A percentile compares a stretch with the other conserved stretches of the same genome.
These are phyloP conservation scores for Blomia tropicalis DNA, from an alignment of 2,888 invertebrate species.

Conservation along the genomic window DNA sequence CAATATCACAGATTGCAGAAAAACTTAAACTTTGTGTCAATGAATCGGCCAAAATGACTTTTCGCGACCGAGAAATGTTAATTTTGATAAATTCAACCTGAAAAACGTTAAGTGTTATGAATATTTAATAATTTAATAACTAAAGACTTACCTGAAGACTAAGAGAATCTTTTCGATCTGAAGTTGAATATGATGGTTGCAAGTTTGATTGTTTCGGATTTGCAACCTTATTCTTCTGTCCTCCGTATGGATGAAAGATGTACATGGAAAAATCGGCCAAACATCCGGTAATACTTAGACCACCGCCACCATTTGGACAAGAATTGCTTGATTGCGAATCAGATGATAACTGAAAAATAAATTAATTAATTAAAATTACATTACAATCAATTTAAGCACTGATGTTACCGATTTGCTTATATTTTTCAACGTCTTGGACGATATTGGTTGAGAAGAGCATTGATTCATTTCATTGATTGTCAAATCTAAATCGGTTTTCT, in stretches of 20 bases:
- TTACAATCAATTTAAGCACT: neutral
- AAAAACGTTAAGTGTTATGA: neutral
- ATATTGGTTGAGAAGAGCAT: neutral
- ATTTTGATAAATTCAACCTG: slow-evolving; percentile 95
- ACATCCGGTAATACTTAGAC: slow-evolving; percentile 83
- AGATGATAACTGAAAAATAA: neutral
- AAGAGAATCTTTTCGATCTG: slow-evolving; percentile 78
- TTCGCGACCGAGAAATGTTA: slow-evolving; percentile 74
- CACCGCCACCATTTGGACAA: slow-evolving; percentile 46
- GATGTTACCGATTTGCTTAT: neutral
- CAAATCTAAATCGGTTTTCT: slow-evolving; percentile 57
- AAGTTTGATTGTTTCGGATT: neutral
- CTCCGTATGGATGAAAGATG: slow-evolving; percentile 95
- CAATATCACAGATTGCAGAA: slow-evolving; percentile 81
- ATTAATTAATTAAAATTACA: neutral
- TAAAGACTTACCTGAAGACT: slow-evolving; percentile 64
- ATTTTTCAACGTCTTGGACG: neutral
- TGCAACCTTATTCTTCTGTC: slow-evolving; percentile 47
- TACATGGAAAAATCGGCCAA: slow-evolving; percentile 92
- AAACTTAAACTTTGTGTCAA: slow-evolving; percentile 25
- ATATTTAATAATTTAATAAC: neutral
- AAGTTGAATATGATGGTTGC: slow-evolving; percentile 3
- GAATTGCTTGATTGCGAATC: neutral
- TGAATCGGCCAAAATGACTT: slow-evolving; percentile 50
- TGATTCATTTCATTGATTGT: neutral